Evolutionary conservation across 1,140 invertebrate genomes (phyloP), one percentile per base, ranked within the genome.

Genomic region (Drosophila willistoni): DNA sequence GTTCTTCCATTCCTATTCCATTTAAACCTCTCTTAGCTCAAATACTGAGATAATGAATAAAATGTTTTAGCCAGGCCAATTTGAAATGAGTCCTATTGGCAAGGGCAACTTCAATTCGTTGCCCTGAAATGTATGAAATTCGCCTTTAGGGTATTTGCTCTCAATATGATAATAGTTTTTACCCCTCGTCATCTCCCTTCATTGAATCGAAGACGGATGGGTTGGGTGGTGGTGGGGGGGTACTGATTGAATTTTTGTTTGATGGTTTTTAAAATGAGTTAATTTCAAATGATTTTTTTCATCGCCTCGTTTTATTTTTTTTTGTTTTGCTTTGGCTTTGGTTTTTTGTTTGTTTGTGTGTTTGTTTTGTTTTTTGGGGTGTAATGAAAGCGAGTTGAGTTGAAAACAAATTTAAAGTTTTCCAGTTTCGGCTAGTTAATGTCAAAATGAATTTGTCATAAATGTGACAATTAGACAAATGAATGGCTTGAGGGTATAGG

Each of bases 371-470:
- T n/a, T 47, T 19, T 51, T 51, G 19, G 17, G 33, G n/a, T 77
- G 73, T 68, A 86, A 87, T 82, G 76, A 87, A 83, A 87, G 73
- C 76, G 44, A n/a, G n/a, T 13, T 42, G 64, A 64, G 59, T 59
- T 39, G 25, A 14, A 36, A 57, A 42, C 25, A 36, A 66, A 76
- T 69, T 69, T 54, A n/a, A 36, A 13, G 60, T 59, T 33, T 59
- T 73, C 42, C 60, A 76, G 73, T 76, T 76, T 33, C n/a, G 33
- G 73, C 42, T 61, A 76, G 73, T 76, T 76, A 76, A 70, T 77
- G 79, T 67, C 71, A 83, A 86, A 51, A 86, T 87, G 64, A 77
- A 87, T 83, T 87, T 86, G 83, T 87, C 83, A 86, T 87, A 56
- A 71, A 77, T 67, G 70, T 81, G 83, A 87, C 83, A 86, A 86